phyloP scores from a whole-genome alignment of 1,140 invertebrate genomes.

The Ceratosolen solmsi region DNA sequence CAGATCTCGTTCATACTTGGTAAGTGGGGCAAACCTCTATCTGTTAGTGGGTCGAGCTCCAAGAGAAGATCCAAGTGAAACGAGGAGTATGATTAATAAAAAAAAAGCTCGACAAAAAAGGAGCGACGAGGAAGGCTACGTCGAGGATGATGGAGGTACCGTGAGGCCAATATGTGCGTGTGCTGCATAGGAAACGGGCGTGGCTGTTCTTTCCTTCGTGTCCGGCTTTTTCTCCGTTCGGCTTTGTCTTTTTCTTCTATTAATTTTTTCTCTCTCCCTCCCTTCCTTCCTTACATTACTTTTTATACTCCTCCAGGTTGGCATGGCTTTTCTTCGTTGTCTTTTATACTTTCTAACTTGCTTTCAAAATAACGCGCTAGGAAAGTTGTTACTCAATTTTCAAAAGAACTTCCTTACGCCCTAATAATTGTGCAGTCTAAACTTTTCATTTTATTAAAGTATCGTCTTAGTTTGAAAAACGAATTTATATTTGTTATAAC shows the following conservation, averaged over 20 bases:
- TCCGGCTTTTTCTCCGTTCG: background rate
- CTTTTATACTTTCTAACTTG: conserved; percentile 23
- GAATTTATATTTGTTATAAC: background rate
- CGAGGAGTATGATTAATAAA: conserved; percentile 52
- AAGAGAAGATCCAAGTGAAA: conserved; percentile 40
- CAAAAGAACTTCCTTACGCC: conserved; percentile 3
- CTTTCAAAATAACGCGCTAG: conserved; percentile 35
- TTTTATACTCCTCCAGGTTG: background rate
- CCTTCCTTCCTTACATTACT: background rate
- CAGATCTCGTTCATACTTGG: conserved; percentile 51
- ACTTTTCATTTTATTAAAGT: conserved; percentile 11
- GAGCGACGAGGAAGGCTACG: background rate
- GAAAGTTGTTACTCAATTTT: conserved; percentile 47
- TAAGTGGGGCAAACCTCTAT: conserved; percentile 58
- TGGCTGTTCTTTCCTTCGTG: background rate
- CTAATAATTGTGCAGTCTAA: conserved; percentile 1
- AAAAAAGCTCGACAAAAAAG: conserved; percentile 33
- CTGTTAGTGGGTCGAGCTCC: conserved; percentile 15
- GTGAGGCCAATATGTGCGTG: background rate
- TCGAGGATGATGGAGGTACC: background rate
- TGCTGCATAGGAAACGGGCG: conserved; percentile 35
- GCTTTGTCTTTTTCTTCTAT: background rate
- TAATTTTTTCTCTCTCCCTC: background rate
- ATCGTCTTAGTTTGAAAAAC: background rate
- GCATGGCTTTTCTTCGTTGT: too few species aligned